Conservation (phyloP, 2,888 invertebrate species). For the Caenorhabditis sp. region DNA sequence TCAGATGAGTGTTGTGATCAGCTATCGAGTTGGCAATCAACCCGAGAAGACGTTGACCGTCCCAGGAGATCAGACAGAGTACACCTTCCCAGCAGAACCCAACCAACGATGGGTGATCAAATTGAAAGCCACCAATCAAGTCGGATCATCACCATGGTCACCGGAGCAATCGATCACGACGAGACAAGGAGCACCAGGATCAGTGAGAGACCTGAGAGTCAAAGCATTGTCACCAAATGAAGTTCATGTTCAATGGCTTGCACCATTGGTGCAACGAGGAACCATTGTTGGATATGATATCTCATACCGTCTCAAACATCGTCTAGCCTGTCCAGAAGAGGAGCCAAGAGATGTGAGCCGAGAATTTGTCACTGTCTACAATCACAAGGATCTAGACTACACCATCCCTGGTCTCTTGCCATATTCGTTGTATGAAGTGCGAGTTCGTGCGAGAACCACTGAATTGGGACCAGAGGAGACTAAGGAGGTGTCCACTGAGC, state of each 20-base stretch:
- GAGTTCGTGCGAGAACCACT: constrained; percentile 67
- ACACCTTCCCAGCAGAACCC: constrained; percentile 69
- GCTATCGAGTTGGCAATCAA: constrained; percentile 66
- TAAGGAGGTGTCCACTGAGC: constrained; percentile 67
- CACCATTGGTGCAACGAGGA: constrained; percentile 67
- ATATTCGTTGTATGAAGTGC: constrained; percentile 70
- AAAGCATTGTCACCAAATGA: constrained; percentile 62
- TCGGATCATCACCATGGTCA: constrained; percentile 63
- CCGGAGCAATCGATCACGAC: constrained; percentile 66
- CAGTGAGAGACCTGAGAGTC: constrained; percentile 65
- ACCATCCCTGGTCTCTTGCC: constrained; percentile 70
- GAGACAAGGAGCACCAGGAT: constrained; percentile 70
- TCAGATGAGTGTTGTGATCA: constrained; percentile 69
- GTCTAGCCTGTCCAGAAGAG: constrained; percentile 71
- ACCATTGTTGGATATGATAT: constrained; percentile 71
- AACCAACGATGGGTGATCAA: constrained; percentile 70
- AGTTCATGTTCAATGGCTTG: constrained; percentile 67
- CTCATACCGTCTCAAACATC: constrained; percentile 69
- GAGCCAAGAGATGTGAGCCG: constrained; percentile 69
- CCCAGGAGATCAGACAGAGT: constrained; percentile 67
- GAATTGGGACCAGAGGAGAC: constrained; percentile 70
- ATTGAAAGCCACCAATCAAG: constrained; percentile 59
- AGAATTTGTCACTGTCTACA: constrained; percentile 71
- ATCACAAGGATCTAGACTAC: constrained; percentile 70
- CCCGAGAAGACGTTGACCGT: constrained; percentile 64